Base-by-base conservation (phyloP, 2,888 invertebrate species). In the Lobophora halterata region DNA sequence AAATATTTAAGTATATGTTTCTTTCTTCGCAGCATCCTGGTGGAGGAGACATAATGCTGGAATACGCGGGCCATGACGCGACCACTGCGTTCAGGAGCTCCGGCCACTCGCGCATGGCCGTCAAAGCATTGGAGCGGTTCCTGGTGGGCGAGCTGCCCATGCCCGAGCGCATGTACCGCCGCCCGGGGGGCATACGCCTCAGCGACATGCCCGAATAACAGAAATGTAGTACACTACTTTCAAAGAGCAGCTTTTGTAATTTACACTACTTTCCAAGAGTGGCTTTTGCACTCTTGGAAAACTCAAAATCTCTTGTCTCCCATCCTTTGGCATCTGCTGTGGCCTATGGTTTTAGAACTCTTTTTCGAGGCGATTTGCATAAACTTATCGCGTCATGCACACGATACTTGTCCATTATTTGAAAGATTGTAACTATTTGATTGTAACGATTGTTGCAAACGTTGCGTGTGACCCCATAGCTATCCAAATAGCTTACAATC, bases 31-130 rank as follows among this genome's bases (percentile, higher is more conserved):
- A 93, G 91, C 96, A 97, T 79, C 96, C 96, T 0, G 96, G 96
- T 33, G 96, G 96, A 3, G 89, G 89, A 5, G 95, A 96, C 47
- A 89, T 96, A 8, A 90, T 97, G 55, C 71, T 95, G 55, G 96
- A 97, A 61, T 91, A 95, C 71, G 96, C 95, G 0, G 96, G 96
- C 0, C 89, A 93, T 5, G 96, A 96, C 71, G 95, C 95, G 0
- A 95, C 94, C 12, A 87, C 93, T 1, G 93, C 95, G 0, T 96
- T 95, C 79, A 89, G 93, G 7, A 92, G 94, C 27, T 91, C 93
- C 0, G 95, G 95, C 0, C 96, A 96, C 65, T 92, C 93, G 2
- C 82, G 86, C 6, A 86, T 81, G 44, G 94, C 95, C 0, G 75
- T 89, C 12, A 88, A 89, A 43, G 89, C 90, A 10, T 79, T 96